Percentiles rank a stretch among this genome's conserved stretches.
Evolutionary conservation across 53 echinoderm and acorn worm species (phyloP).

Genomic region (Apostichopus leukothele): DNA sequence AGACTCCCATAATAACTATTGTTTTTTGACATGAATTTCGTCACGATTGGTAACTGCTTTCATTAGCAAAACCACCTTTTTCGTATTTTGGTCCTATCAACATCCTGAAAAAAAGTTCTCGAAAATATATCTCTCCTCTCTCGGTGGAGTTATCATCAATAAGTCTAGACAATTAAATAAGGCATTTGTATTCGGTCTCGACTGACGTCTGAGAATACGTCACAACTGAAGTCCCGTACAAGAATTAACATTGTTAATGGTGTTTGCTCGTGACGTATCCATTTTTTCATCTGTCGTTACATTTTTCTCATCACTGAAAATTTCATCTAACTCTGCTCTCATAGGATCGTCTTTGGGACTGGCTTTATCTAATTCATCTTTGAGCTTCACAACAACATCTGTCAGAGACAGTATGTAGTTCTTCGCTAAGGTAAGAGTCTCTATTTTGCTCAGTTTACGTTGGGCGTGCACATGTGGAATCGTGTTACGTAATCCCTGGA

Average conservation of each 20-base stretch:
- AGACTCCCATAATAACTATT: background rate
- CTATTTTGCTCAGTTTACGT: slow-evolving; percentile 96
- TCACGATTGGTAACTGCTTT: background rate
- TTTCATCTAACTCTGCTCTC: slow-evolving; percentile 34
- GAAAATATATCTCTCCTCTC: slow-evolving; percentile 47
- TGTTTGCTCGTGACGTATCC: slow-evolving; percentile 18
- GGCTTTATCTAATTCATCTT: slow-evolving; percentile 77
- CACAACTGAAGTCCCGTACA: slow-evolving; percentile 26
- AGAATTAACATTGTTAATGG: slow-evolving; percentile 12
- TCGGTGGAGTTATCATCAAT: slow-evolving; percentile 43
- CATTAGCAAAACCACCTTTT: background rate
- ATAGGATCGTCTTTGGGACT: slow-evolving; percentile 15
- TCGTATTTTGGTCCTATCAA: slow-evolving; percentile 34
- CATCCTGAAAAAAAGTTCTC: slow-evolving; percentile 45
- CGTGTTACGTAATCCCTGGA: slow-evolving; percentile 93
- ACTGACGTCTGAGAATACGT: background rate
- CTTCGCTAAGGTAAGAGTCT: slow-evolving; percentile 91
- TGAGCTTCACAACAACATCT: slow-evolving; percentile 82
- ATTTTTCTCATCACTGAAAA: slow-evolving; percentile 39
- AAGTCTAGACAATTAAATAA: slow-evolving; percentile 45
- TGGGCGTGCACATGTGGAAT: slow-evolving; percentile 96
- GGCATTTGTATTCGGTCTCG: slow-evolving; percentile 25
- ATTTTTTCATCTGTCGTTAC: slow-evolving; percentile 4
- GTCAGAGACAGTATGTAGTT: slow-evolving; percentile 93
- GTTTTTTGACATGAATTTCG: background rate